A percentile compares a stretch with the other conserved stretches of the same genome.
Conservation (phyloP, 2,113 vertebrate species). For the Rutilus rutilus region DNA sequence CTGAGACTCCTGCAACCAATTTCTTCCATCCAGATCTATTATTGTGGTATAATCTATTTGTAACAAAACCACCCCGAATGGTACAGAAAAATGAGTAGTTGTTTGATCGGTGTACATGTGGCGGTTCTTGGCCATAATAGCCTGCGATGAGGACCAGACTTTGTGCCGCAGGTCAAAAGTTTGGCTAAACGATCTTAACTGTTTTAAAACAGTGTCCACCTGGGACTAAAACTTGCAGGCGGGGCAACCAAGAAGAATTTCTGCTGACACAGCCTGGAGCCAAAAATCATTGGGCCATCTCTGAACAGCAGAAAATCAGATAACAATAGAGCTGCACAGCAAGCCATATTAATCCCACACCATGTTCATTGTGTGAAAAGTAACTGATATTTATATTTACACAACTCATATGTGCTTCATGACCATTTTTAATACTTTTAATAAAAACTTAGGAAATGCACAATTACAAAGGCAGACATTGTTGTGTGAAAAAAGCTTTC, state of each 20-base stretch:
- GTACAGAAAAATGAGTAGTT: background rate
- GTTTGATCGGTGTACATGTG: background rate
- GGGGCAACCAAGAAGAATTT: background rate
- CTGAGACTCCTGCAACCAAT: background rate
- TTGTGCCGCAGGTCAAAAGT: background rate
- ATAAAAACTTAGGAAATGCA: constrained; percentile 14
- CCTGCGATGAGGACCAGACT: background rate
- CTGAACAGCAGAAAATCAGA: constrained; percentile 13
- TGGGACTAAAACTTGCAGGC: constrained; percentile 9
- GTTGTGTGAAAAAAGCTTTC: background rate
- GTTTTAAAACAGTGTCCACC: background rate
- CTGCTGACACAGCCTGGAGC: constrained; percentile 19
- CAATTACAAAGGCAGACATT: constrained; percentile 9
- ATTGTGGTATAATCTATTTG: background rate
- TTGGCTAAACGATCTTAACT: background rate
- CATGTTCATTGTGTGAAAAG: background rate
- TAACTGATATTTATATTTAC: constrained; percentile 4
- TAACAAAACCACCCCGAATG: background rate
- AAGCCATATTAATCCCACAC: background rate
- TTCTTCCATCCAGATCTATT: background rate
- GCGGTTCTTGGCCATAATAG: background rate
- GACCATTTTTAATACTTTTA: background rate
- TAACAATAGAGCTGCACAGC: constrained; percentile 3
- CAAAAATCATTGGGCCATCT: constrained; percentile 13
- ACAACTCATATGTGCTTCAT: background rate